Base-by-base conservation (phyloP, 2,888 invertebrate genomes). In the Caenorhabditis zanzibari region DNA sequence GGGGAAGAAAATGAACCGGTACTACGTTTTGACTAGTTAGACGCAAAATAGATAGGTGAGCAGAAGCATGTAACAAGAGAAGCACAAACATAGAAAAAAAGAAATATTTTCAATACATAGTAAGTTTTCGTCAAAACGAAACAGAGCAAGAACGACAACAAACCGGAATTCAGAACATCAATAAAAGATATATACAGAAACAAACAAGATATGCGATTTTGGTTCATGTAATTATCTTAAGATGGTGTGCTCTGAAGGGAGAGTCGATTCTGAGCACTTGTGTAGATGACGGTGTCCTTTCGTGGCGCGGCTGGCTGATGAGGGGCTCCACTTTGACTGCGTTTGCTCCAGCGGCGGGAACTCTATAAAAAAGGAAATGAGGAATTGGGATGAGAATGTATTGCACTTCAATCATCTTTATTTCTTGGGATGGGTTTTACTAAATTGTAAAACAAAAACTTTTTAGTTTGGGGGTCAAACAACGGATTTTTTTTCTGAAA, bases 271-370 rank as follows among this genome's bases (percentile, higher is more conserved):
- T 82, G 82, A 26, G 76, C 63, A 58, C 76, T 82, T 28, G 82
- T 82, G 58, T 72, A 82, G 35, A 82, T 79, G 14, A 82, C 82
- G 28, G 82, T 82, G 38, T 82, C 79, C 47, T 79, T 82, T 38
- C 82, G 61, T 7, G 63, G 22, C 1, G 79, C 41, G 3, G 79
- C 28, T n/a, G 47, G n/a, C 19, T 74, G 71, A 16, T 82, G 58
- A 14, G 75, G 72, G 4, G 66, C 68, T 35, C 82, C 82, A 69
- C 82, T 82, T 35, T 84, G 84, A 47, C 81, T 81, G 19, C 76
- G 49, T 52, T 81, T 84, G 69, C 84, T 84, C 84, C 84, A 84
- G 1, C 84, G 76, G 24, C 69, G 72, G 41, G 84, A 84, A 44
- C 81, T 81, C 84, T 84, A 71, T 19, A 83, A 76, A 9, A 54